Base-by-base conservation (phyloP, 1,140 invertebrate genomes). In the Babylonia areolata region DNA sequence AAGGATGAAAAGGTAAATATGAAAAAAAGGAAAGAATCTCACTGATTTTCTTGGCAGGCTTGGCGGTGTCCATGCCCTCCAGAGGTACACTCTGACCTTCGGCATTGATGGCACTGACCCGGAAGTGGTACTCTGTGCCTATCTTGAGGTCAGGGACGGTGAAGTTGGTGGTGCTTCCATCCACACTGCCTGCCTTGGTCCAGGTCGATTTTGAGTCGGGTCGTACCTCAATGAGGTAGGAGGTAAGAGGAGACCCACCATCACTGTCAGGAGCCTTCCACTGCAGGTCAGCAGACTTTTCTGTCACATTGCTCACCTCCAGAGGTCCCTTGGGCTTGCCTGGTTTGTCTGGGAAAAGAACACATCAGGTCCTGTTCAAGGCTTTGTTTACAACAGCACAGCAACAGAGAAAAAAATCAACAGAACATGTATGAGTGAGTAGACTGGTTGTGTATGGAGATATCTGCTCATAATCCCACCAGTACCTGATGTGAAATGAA, bases 261-360 rank as follows among this genome's bases (percentile, higher is more conserved):
- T 99, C 97, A 94, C 99, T 98, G 87, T 95, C 94, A n/a, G 99
- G 98, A 92, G 97, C 96, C 92, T 97, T 96, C 99, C 99, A 99
- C 20, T 96, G 96, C 35, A 99, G 94, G 97, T 69, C 98, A 54
- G 99, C 96, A 79, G 97, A 97, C 94, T 99, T 98, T 17, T 98
- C 98, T 28, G 97, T 98, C 35, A 99, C 97, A 92, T 99, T 98
- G 86, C 97, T 97, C 92, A 99, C 98, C 93, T 99, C 98, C 89
- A 99, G 97, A 64, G 97, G 98, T 78, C 92, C 92, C 77, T 91
- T 86, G 15, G 93, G 93, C 78, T 89, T 89, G 33, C 90, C 89
- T 86, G 93, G 93, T 85, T 90, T 90, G 77, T 92, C 92, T 93
- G 85, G 15, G n/a, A 81, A 20, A 83, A 42, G 35, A 85, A 23